Conservation (phyloP, 2,888 invertebrate species). For the Brachylomia viminalis region DNA sequence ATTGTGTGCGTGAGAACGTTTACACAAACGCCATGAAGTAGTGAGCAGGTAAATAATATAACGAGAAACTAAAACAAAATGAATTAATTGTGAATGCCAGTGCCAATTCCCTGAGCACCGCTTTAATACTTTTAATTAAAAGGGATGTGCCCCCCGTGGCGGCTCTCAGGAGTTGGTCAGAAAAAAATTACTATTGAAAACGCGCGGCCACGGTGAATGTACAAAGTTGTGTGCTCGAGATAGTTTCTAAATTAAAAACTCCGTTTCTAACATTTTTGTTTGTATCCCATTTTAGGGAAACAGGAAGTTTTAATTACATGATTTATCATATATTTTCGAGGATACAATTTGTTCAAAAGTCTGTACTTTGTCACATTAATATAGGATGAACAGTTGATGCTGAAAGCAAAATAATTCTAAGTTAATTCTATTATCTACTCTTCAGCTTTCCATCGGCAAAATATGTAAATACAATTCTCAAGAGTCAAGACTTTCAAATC, state of each 20-base stretch:
- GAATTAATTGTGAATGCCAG: slow-evolving; percentile 63
- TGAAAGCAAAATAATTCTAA: slow-evolving; percentile 25
- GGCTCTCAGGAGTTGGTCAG: slow-evolving; percentile 59
- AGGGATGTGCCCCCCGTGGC: slow-evolving; percentile 61
- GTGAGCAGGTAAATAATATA: slow-evolving; percentile 62
- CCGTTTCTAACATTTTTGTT: neutral
- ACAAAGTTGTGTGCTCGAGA: slow-evolving; percentile 29
- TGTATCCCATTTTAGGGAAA: slow-evolving; percentile 8
- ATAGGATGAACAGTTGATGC: slow-evolving; percentile 16
- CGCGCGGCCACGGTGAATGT: slow-evolving; percentile 34
- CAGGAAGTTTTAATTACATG: slow-evolving; percentile 16
- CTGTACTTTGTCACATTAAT: slow-evolving; percentile 26
- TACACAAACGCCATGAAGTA: slow-evolving; percentile 30
- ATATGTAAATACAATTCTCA: slow-evolving; percentile 54
- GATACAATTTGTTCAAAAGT: slow-evolving; percentile 19
- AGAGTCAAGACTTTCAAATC: slow-evolving; percentile 39
- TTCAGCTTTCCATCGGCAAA: slow-evolving; percentile 27
- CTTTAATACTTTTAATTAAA: slow-evolving; percentile 68
- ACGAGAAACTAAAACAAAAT: slow-evolving; percentile 68
- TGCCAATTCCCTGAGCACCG: slow-evolving; percentile 56
- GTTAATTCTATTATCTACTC: slow-evolving; percentile 43
- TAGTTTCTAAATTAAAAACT: slow-evolving; percentile 56
- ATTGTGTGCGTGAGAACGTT: slow-evolving; percentile 62
- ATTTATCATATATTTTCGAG: slow-evolving; percentile 23
- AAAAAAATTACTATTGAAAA: slow-evolving; percentile 62